Evolutionary conservation across 2,888 invertebrate species (phyloP), one percentile per base, ranked within the genome.

Genomic region (Phlogophora meticulosa): DNA sequence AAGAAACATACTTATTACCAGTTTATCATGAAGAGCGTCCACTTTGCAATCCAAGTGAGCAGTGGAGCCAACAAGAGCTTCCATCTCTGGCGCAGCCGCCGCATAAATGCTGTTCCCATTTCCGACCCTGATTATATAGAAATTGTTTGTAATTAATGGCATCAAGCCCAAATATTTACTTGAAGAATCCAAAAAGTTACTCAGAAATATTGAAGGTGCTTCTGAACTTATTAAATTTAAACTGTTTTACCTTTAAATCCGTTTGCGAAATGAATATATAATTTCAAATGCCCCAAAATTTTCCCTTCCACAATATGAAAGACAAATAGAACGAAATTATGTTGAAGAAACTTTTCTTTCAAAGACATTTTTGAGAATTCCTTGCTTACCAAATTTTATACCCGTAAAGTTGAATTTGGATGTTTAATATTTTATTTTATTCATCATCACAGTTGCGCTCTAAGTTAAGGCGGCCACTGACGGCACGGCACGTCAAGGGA

Each of bases 31-130:
- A 9, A 95, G 88, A 0, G 95, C 94, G 65, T 95, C 95, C 36
- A 95, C 95, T 85, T 95, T 95, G 87, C 95, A 95, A 88, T 95
- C 95, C 63, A 95, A 86, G 51, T 94, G 92, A 0, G 95, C 93
- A 0, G 95, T 94, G 56, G 95, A 94, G 0, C 95, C 95, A 1
- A 95, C 95, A 46, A 95, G 79, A 0, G 95, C 94, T 76, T 95
- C 94, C 24, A 94, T 91, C 72, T 95, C 95, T 1, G 94, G 92
- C 0, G 93, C 92, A 0, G 93, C 93, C 1, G 94, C 95, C 20
- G 94, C 94, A 76, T 94, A 95, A 72, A 95, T 94, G 57, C 93
- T 92, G 76, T 91, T 93, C 5, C 94, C 92, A 24, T 87, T 87
- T 2, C 92, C 92, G 15, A 89, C 87, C 81, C 94, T 94, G 80